Evolutionary conservation across 2,113 vertebrate species (phyloP), one percentile per base, ranked within the genome.

Genomic region (Microcebus ravelobensis): DNA sequence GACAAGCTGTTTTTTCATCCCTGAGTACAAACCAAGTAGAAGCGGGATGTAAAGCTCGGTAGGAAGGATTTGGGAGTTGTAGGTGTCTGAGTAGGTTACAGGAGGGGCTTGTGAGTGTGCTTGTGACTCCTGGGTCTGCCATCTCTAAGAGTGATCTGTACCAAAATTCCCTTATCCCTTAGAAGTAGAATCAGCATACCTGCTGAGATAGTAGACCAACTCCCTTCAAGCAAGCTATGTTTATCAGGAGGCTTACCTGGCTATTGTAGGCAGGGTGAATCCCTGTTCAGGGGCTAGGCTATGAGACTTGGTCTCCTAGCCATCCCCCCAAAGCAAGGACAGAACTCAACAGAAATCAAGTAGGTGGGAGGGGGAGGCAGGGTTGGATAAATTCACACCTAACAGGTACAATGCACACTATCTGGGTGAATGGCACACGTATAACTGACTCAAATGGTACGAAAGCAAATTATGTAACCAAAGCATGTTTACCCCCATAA

Each of bases 281-380:
- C 57, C 55, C 61, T 85, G 65, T 83, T 95, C 45, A 97, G 55
- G n/a, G 90, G 65, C 52, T n/a, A 73, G 59, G 5, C 1, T 52
- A 27, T 96, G 80, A 95, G 85, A 77, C 76, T 91, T 91, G 59
- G 52, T 92, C 71, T 67, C 76, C 82, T 88, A 76, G 61, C 77
- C 61, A 91, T 94, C 88, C 90, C 81, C 63, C 81, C 63, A 68
- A 50, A 85, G 20, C n/a, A 9, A 96, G 79, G 36, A 63, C 12
- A 52, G 67, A 89, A 67, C 65, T 57, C 55, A 57, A 57, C 55
- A 21, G 55, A 57, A 57, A 57, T 57, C 55, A 57, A 57, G 55
- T 57, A 57, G 55, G 20, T 57, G 20, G 55, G 20, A 8, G 55
- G 55, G 55, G 55, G 55, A 57, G 55, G 55, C 6, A 6, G 55